Conservation (phyloP, 2,888 invertebrate genomes). For the Cosmopolites sordidus region DNA sequence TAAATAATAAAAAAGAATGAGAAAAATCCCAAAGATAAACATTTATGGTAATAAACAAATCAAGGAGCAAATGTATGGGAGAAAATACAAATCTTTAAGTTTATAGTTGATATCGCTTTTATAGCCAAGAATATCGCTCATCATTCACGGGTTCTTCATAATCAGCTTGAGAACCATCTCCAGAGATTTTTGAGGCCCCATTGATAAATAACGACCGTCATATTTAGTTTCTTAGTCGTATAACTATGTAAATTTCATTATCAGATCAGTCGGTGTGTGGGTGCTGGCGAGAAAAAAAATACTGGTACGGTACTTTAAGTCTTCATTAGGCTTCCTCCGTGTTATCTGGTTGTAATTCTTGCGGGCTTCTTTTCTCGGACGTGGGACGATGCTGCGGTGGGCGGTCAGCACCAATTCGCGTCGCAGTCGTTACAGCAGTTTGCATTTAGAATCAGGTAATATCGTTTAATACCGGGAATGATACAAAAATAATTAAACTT, state of each 20-base stretch:
- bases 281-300: conserved; percentile 16
- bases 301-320: conserved; percentile 27
- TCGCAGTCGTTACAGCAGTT: conserved; percentile 20
- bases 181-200: no score
- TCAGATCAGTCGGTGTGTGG: conserved; percentile 1
- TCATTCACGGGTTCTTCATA: no score
- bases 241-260: conserved; percentile 25
- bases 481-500: conserved; percentile 1
- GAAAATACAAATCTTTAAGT: no score
- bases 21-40: no score
- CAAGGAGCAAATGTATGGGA: no score
- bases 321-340: conserved; percentile 28
- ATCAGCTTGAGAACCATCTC: no score
- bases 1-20: no score
- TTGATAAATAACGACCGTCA: no score
- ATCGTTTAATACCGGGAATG: conserved; percentile 11
- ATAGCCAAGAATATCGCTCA: no score
- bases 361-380: conserved; percentile 14
- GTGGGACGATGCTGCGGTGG: conserved; percentile 24
- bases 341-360: conserved; percentile 27
- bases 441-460: conserved; percentile 19
- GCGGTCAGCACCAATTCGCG: conserved; percentile 22
- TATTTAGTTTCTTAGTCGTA: conserved; percentile 7
- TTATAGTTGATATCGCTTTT: no score
- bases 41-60: no score